Evolutionary conservation across 2,797 vertebrate species (phyloP).

Genomic region (Gobio occitaniae): DNA sequence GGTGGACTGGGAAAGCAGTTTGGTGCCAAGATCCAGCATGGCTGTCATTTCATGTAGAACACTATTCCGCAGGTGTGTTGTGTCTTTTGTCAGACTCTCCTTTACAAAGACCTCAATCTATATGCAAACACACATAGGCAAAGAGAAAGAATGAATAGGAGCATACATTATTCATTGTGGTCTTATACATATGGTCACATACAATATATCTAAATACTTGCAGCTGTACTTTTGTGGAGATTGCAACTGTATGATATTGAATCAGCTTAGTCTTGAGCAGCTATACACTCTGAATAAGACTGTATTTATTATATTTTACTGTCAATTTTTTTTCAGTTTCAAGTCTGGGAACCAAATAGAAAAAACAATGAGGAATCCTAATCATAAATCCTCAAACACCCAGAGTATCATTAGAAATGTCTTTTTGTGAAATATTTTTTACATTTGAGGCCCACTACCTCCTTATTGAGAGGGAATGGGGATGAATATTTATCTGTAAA

Average conservation of each 20-base stretch:
- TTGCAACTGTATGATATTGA: not conserved
- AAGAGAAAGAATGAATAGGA: not conserved
- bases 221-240: not conserved
- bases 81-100: constrained; percentile 84
- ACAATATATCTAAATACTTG: constrained; percentile 1
- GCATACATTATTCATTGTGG: not conserved
- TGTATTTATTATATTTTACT: not conserved
- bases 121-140: constrained; percentile 18
- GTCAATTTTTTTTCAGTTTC: constrained; percentile 18
- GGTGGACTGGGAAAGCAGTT: constrained; percentile 82
- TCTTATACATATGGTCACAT: not conserved
- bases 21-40: constrained; percentile 86
- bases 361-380: not conserved
- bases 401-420: constrained; percentile 26
- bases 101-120: constrained; percentile 86
- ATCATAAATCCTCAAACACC: not conserved
- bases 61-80: constrained; percentile 83
- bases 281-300: not conserved
- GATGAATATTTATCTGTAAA: not conserved
- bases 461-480: not conserved
- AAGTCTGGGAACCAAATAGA: constrained; percentile 16
- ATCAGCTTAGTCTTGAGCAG: not conserved
- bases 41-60: constrained; percentile 83
- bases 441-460: not conserved
- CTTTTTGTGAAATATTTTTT: constrained; percentile 7